Evolutionary conservation across 2,113 vertebrate genomes (phyloP).

Genomic region (Channa argus): DNA sequence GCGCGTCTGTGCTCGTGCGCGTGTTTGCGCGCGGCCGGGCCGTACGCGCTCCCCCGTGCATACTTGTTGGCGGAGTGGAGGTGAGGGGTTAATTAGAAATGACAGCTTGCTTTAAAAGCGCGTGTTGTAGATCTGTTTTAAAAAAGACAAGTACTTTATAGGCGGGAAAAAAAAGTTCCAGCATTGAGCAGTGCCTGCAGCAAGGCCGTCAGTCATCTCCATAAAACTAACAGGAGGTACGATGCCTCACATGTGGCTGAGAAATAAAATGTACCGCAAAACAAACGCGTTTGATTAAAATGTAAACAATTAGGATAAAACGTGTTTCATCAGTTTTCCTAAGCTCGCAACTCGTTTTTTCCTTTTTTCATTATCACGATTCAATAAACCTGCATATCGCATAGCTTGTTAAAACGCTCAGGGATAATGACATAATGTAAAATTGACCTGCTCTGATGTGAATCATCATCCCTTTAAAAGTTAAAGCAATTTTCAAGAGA

Average conservation of each 20-base stretch:
- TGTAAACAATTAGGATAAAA: slow-evolving; percentile 36
- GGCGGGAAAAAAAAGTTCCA: slow-evolving; percentile 28
- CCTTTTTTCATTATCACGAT: slow-evolving; percentile 82
- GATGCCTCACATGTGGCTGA: slow-evolving; percentile 10
- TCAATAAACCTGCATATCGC: slow-evolving; percentile 89
- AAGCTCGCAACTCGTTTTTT: slow-evolving; percentile 40
- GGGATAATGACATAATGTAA: slow-evolving; percentile 93
- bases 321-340: slow-evolving; percentile 15
- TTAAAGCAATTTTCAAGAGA: slow-evolving; percentile 99
- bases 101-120: slow-evolving; percentile 60
- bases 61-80: slow-evolving; percentile 66
- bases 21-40: slow-evolving; percentile 35
- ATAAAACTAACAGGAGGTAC: slow-evolving; percentile 33
- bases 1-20: slow-evolving; percentile 34
- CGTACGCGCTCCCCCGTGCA: not conserved
- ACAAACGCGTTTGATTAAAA: slow-evolving; percentile 42
- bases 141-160: slow-evolving; percentile 36
- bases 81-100: slow-evolving; percentile 74
- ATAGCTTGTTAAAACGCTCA: slow-evolving; percentile 94
- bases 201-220: slow-evolving; percentile 47
- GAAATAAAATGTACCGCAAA: slow-evolving; percentile 22
- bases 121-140: slow-evolving; percentile 17
- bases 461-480: slow-evolving; percentile 97
- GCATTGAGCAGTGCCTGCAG: slow-evolving; percentile 18
- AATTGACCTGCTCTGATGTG: slow-evolving; percentile 93